A percentile compares a stretch with the other conserved stretches of the same genome.
Evolutionary conservation across 1,140 invertebrate species (phyloP).

Genomic region (Drosophila kepulauana): DNA sequence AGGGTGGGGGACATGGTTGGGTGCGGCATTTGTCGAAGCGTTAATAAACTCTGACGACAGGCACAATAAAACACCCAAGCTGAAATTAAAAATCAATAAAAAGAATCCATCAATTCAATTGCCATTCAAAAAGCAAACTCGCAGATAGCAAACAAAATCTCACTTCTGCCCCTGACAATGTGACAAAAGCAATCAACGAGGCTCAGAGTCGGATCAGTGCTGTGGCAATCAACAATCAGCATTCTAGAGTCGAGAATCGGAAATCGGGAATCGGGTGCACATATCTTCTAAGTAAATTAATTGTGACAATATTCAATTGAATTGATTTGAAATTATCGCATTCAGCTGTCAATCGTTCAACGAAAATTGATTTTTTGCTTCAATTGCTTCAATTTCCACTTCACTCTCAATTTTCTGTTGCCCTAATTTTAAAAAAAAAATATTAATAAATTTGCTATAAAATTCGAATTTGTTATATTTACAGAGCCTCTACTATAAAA

Average conservation of each 20-base stretch:
- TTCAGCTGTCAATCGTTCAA: constrained; percentile 70
- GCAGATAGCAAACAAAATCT: constrained; percentile 19
- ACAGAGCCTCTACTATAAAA: constrained; percentile 12
- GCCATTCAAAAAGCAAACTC: constrained; percentile 20
- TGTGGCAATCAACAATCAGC: constrained; percentile 1
- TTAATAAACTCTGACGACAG: constrained; percentile 57
- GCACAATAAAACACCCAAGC: constrained; percentile 62
- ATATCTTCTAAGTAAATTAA: constrained; percentile 79
- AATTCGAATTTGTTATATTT: too few species aligned
- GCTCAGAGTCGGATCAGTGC: constrained; percentile 13
- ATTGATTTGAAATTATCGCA: constrained; percentile 82
- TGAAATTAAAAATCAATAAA: constrained; percentile 82
- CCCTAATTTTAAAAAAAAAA: too few species aligned
- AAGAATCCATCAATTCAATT: constrained; percentile 48
- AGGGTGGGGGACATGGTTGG: background rate
- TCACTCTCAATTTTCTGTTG: background rate
- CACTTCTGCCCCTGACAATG: constrained; percentile 28
- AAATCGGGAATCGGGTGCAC: constrained; percentile 8
- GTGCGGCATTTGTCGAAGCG: constrained; percentile 48
- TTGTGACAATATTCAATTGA: constrained; percentile 83
- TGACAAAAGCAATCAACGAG: constrained; percentile 30
- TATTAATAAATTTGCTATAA: too few species aligned
- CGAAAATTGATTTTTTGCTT: constrained; percentile 53
- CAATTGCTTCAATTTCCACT: constrained; percentile 39
- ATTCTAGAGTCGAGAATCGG: background rate